Evolutionary conservation across 2,797 vertebrate genomes (phyloP), one percentile per base, ranked within the genome.

Genomic region (Gallinago solitaria): DNA sequence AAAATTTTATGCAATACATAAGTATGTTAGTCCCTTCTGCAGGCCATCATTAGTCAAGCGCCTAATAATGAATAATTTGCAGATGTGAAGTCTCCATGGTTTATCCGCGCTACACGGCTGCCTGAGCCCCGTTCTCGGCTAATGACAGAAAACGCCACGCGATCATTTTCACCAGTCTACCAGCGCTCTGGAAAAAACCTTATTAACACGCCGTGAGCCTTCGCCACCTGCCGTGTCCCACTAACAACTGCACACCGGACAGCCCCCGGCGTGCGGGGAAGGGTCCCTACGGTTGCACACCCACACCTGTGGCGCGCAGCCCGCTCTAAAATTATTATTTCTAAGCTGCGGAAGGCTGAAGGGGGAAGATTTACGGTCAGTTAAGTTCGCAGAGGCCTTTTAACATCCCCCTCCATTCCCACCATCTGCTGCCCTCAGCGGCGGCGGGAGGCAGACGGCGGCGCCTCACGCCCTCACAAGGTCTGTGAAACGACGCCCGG

Each of bases 111-210:
- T 16, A 39, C 0, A 67, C 43, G 39, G 45, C 33, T 3, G 28
- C 5, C 24, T 0, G 2, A 89, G 43, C 15, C 43, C 15, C 1
- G 0, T 8, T 32, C 71, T 37, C 68, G 18, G 23, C 10, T 25
- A 56, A 61, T 5, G 37, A 37, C n/a, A 65, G 45, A 35, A 71
- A 45, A 27, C 1, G 8, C 1, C 11, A 18, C 1, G 0, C 27
- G 4, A 37, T 16, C 15, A 6, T 37, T 41, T 51, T 24, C 56
- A 33, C 30, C 57, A 41, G 50, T 6, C n/a, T 7, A 43, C 5
- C 12, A 27, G 2, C 0, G 5, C 2, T 4, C n/a, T 21, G 14
- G 23, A 18, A 18, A 59, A 64, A 43, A 16, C 0, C 19, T 19
- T 33, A n/a, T 6, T 11, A 50, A 17, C 28, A 12, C 6, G 25